Evolutionary conservation across 1,140 invertebrate genomes (phyloP).

Genomic region (Drosophila pseudoananassae): DNA sequence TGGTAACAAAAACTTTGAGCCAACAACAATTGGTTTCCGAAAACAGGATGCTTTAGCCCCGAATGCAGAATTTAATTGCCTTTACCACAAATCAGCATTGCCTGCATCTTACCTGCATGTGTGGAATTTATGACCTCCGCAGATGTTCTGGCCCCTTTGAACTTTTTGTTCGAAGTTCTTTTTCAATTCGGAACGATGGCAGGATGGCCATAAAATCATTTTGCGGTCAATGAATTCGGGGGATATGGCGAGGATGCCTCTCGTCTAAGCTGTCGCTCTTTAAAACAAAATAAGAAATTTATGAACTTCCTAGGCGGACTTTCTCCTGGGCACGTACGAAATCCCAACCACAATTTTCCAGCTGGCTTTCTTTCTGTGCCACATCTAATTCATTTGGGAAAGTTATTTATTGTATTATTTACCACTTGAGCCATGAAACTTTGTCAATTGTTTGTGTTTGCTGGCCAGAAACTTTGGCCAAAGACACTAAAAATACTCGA

Average conservation of each 20-base stretch:
- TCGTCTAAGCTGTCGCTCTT: slow-evolving; percentile 37
- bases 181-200: slow-evolving; percentile 1
- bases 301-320: slow-evolving; percentile 29
- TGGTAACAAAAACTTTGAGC: slow-evolving; percentile 17
- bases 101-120: slow-evolving; percentile 10
- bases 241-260: slow-evolving; percentile 6
- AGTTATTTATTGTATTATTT: slow-evolving; percentile 57
- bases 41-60: slow-evolving; percentile 49
- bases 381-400: slow-evolving; percentile 51
- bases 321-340: slow-evolving; percentile 38
- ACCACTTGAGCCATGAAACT: slow-evolving; percentile 47
- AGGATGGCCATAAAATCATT: slow-evolving; percentile 39
- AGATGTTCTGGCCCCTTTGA: background rate
- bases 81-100: slow-evolving; percentile 35
- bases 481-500: slow-evolving; percentile 14
- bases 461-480: slow-evolving; percentile 27
- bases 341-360: slow-evolving; percentile 40
- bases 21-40: slow-evolving; percentile 29
- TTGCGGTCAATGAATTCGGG: slow-evolving; percentile 51
- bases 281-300: slow-evolving; percentile 48
- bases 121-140: slow-evolving; percentile 27
- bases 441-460: slow-evolving; percentile 52
- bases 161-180: background rate
- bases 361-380: slow-evolving; percentile 35
- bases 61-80: slow-evolving; percentile 47